Base-by-base conservation (phyloP, 2,888 invertebrate species). In the Onthophagus sagittarius region DNA sequence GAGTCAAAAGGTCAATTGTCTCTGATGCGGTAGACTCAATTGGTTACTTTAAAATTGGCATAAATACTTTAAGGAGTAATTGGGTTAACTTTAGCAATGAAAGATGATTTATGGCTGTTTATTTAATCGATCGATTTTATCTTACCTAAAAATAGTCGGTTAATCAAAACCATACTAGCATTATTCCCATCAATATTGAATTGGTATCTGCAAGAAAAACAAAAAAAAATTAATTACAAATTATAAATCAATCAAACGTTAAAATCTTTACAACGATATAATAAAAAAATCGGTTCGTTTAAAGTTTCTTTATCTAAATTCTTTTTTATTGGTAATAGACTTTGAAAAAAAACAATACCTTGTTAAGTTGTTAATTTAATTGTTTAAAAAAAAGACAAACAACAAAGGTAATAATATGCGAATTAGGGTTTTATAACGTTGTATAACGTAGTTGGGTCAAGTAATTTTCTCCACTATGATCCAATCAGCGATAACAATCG, bases 131-230 rank as follows among this genome's bases (percentile, higher is more conserved):
- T 23, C 3, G 23, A 23, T 53, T 69, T 23, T 77, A 76, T 81
- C 83, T 78, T 83, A 84, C 84, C 84, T 82, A 84, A 78, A 76
- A 82, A 79, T 77, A 83, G 80, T 77, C 83, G 83, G 80, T 83
- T 81, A 82, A 80, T 82, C 81, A 83, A 82, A 80, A 82, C 84
- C 85, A 85, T 85, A 84, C 80, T 84, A 83, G 81, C 83, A 84
- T 83, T 79, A 78, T 81, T 76, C 75, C 77, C 72, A 72, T 75
- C 74, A 75, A 75, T 73, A 73, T 79, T 78, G 78, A 76, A 77
- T 76, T 77, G 77, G 79, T 79, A 81, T 80, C 83, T 83, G 82
- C 6, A 83, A 83, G 3, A 23, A 23, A 23, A 23, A 3, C 1
- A 23, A 23, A 23, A 2, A 23, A 23, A 23, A 23, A n/a, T n/a